A percentile compares a stretch with the other conserved stretches of the same genome.
These are phyloP conservation scores for Pampusana beccarii DNA, from an alignment of 2,113 vertebrate species.

Conservation along the genomic window DNA sequence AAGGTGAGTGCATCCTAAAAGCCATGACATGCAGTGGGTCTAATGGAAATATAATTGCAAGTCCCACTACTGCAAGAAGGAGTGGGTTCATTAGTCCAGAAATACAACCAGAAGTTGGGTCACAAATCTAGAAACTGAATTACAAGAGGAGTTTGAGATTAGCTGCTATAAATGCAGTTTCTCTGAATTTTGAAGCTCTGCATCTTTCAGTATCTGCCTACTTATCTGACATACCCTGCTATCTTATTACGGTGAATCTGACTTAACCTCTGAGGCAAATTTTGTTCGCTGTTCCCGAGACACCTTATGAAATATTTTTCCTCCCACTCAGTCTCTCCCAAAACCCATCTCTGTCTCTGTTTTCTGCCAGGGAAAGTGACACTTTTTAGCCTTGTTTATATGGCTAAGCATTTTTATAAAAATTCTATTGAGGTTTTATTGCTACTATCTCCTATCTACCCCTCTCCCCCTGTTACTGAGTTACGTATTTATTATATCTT, in stretches of 20 bases:
- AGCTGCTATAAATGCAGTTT: not conserved
- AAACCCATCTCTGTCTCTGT: constrained; percentile 22
- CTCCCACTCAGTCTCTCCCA: constrained; percentile 7
- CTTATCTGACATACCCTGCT: not conserved
- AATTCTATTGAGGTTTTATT: constrained; percentile 32
- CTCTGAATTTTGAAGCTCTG: not conserved
- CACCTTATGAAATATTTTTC: constrained; percentile 32
- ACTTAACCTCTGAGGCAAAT: constrained; percentile 43
- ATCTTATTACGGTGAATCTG: constrained; percentile 28
- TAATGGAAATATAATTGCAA: not conserved
- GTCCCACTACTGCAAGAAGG: not conserved
- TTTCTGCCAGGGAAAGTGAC: constrained; percentile 18
- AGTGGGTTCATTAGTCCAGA: not conserved
- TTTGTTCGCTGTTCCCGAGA: constrained; percentile 26
- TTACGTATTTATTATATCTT: constrained; percentile 2
- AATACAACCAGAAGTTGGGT: not conserved
- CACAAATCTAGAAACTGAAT: not conserved
- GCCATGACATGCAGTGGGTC: not conserved
- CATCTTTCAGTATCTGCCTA: not conserved
- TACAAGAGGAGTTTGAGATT: not conserved
- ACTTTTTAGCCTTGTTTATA: constrained; percentile 29
- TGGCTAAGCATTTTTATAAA: constrained; percentile 33
- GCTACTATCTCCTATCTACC: not conserved
- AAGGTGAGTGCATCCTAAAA: not conserved
- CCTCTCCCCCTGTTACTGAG: not conserved